A percentile compares a stretch with the other conserved stretches of the same genome.
These are phyloP conservation scores for Solenopsis invicta DNA, from an alignment of 1,140 invertebrate species.

Conservation along the genomic window DNA sequence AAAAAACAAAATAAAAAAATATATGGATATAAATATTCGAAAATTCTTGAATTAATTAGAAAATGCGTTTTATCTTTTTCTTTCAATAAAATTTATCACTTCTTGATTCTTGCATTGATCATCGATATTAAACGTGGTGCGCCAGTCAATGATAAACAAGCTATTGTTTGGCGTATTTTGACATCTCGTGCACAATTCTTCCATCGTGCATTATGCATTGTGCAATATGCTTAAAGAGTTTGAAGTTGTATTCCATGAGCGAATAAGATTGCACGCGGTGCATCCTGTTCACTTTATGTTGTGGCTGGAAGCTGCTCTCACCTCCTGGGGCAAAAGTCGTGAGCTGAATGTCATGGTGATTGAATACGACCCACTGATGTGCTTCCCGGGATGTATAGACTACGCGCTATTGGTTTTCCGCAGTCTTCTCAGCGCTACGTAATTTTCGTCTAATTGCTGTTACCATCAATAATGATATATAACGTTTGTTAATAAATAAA, in stretches of 20 bases:
- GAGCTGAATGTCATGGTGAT: conserved; percentile 84
- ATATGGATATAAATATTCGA: too few species aligned
- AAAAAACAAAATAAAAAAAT: not conserved
- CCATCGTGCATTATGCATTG: conserved; percentile 66
- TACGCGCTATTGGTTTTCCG: conserved; percentile 48
- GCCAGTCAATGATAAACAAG: not conserved
- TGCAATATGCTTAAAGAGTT: conserved; percentile 65
- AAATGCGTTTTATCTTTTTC: not conserved
- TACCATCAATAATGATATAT: not conserved
- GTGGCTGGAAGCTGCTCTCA: conserved; percentile 82
- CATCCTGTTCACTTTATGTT: conserved; percentile 76
- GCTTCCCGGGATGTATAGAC: conserved; percentile 64
- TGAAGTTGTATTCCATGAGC: conserved; percentile 40
- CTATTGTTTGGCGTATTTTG: not conserved
- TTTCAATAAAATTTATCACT: not conserved
- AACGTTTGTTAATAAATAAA: not conserved
- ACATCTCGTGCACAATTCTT: conserved; percentile 57
- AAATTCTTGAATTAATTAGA: not conserved
- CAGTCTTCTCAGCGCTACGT: not conserved
- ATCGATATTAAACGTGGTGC: conserved; percentile 17
- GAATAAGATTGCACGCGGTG: conserved; percentile 71
- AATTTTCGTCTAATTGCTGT: conserved; percentile 27
- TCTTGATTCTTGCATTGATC: not conserved
- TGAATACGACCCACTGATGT: conserved; percentile 81
- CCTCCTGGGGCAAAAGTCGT: conserved; percentile 85